Conservation (phyloP, 2,797 vertebrate species). For the Gouania willdenowi region DNA sequence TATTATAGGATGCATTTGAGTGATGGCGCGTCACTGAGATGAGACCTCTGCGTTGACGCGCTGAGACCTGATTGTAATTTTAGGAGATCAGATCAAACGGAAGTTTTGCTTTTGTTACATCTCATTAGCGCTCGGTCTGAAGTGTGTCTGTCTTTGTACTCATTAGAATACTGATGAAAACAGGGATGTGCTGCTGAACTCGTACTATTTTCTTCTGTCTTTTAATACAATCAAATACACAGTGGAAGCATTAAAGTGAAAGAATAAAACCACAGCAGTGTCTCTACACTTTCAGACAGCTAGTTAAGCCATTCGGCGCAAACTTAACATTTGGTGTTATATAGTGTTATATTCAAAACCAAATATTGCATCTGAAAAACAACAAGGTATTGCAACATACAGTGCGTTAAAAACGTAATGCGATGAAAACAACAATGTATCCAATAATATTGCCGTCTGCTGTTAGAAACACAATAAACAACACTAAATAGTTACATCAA, state of each 20-base stretch:
- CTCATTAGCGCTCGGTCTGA: conserved; percentile 1
- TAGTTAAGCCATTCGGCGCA: too few relatives aligned
- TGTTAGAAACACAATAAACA: too few relatives aligned
- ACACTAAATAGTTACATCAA: too few relatives aligned
- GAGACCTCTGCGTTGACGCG: conserved; percentile 2
- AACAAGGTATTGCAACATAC: too few relatives aligned
- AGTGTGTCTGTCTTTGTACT: not conserved
- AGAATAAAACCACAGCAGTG: not conserved
- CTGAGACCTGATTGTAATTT: conserved; percentile 6
- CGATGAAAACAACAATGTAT: too few relatives aligned
- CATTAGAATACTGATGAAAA: not conserved
- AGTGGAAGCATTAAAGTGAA: not conserved
- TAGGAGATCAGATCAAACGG: conserved; percentile 9
- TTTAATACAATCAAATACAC: conserved; percentile 7
- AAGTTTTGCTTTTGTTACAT: conserved; percentile 12
- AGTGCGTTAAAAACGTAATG: too few relatives aligned
- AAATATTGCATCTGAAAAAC: too few relatives aligned
- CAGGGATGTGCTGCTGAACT: not conserved
- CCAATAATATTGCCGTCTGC: too few relatives aligned
- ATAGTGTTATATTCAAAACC: too few relatives aligned
- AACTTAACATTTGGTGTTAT: too few relatives aligned
- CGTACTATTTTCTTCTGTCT: not conserved
- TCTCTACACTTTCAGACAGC: conserved; percentile 1
- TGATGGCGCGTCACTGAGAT: conserved; percentile 16
- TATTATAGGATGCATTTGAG: conserved; percentile 53